phyloP scores from a whole-genome alignment of 2,113 vertebrate genomes.

The Callipepla californica region DNA sequence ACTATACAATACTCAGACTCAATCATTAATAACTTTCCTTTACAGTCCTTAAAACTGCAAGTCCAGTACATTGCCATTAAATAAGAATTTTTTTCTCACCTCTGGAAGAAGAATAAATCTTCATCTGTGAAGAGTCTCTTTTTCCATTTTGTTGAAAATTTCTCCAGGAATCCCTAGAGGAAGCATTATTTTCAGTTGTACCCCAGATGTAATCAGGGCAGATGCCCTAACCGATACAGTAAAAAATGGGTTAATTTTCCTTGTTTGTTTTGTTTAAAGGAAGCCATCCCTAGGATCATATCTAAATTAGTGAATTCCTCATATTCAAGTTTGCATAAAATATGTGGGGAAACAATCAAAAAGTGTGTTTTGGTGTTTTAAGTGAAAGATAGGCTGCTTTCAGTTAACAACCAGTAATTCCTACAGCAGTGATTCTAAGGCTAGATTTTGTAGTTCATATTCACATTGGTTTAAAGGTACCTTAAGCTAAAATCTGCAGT shows the following conservation, averaged over 20 bases:
- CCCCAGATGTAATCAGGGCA: background rate
- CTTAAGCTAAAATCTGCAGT: background rate
- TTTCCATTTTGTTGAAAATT: background rate
- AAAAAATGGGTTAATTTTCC: background rate
- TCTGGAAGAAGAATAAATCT: background rate
- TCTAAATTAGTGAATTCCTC: background rate
- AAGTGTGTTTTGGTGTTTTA: background rate
- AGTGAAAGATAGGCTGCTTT: background rate
- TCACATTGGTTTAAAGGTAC: background rate
- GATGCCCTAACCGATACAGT: background rate
- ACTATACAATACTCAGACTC: background rate
- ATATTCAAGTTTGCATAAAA: background rate
- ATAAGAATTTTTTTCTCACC: background rate
- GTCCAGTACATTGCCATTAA: background rate
- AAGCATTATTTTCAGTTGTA: background rate
- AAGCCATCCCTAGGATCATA: background rate
- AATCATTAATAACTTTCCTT: constrained; percentile 7
- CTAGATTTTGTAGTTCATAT: background rate
- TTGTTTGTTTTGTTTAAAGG: background rate
- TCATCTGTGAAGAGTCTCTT: background rate
- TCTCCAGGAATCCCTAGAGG: background rate
- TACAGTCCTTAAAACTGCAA: background rate
- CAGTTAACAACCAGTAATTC: background rate
- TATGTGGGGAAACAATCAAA: background rate
- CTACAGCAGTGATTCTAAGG: background rate